Percentiles rank a stretch among this genome's conserved stretches.
Conservation (phyloP, 2,113 vertebrate genomes). For the Cavia porcellus region DNA sequence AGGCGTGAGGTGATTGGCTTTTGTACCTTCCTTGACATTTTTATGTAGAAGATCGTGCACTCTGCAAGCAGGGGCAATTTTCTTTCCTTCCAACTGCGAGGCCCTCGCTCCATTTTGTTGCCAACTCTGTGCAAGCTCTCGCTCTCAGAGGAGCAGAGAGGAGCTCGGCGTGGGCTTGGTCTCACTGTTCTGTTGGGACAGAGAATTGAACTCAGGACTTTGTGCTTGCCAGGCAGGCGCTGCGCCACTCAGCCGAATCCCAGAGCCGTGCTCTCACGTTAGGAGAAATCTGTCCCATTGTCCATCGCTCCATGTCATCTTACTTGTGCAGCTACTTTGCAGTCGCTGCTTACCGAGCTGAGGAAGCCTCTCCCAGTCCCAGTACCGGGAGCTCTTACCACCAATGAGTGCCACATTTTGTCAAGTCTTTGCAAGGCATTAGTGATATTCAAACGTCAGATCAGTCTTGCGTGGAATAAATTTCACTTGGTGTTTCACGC, state of each 20-base stretch:
- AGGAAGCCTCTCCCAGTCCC: neutral
- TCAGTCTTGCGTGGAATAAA: neutral
- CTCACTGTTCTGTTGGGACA: neutral
- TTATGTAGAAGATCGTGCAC: too few relatives aligned
- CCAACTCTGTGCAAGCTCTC: neutral
- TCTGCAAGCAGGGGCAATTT: neutral
- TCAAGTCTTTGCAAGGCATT: neutral
- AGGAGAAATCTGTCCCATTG: rapidly evolving
- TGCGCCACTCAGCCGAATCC: too few relatives aligned
- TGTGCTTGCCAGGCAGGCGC: too few relatives aligned
- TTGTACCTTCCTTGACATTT: neutral
- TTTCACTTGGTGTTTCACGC: rapidly evolving
- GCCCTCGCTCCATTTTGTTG: neutral
- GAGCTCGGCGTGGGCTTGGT: neutral
- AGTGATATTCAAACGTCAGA: neutral
- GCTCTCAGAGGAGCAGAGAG: neutral
- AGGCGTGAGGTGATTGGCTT: too few relatives aligned
- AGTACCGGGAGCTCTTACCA: neutral
- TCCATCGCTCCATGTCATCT: rapidly evolving
- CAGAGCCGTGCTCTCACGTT: too few relatives aligned
- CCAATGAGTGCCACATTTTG: neutral
- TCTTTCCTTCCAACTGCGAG: neutral
- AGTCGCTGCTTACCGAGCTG: neutral
- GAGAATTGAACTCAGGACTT: too few relatives aligned
- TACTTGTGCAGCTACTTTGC: neutral